These are phyloP conservation scores for Florisuga fusca DNA, from an alignment of 2,797 vertebrate species.

Conservation along the genomic window DNA sequence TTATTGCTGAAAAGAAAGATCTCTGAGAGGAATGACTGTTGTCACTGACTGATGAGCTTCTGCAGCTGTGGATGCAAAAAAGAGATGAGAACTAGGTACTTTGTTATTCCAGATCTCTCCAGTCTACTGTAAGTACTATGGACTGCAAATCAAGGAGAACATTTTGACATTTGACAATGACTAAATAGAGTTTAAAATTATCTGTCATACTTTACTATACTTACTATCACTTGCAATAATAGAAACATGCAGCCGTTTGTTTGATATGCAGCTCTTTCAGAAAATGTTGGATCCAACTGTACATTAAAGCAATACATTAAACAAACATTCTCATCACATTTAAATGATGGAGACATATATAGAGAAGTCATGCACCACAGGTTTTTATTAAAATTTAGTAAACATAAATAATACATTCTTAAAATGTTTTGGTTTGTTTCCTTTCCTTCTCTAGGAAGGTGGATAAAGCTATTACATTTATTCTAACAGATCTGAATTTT, in stretches of 20 bases:
- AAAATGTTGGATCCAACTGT: not conserved
- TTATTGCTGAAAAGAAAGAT: not conserved
- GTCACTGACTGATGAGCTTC: not conserved
- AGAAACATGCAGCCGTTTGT: not conserved
- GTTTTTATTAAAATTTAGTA: not conserved
- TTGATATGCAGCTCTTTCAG: not conserved
- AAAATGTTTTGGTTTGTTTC: not conserved
- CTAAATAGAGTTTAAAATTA: not conserved
- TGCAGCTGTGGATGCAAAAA: not conserved
- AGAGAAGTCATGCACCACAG: not conserved
- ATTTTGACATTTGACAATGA: not conserved
- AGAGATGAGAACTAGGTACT: not conserved
- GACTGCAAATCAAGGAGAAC: not conserved
- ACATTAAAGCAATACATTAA: not conserved
- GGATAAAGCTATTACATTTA: slow-evolving; percentile 8
- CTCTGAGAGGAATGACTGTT: not conserved
- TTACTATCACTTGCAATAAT: not conserved
- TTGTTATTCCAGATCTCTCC: not conserved
- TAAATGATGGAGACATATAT: not conserved
- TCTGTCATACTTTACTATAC: not conserved
- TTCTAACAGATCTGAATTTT: not conserved
- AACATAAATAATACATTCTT: not conserved
- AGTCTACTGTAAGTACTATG: not conserved
- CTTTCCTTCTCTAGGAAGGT: not conserved
- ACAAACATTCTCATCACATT: not conserved